Evolutionary conservation across 2,113 vertebrate species (phyloP), one percentile per base, ranked within the genome.

Genomic region (Prochilodus magdalenae): DNA sequence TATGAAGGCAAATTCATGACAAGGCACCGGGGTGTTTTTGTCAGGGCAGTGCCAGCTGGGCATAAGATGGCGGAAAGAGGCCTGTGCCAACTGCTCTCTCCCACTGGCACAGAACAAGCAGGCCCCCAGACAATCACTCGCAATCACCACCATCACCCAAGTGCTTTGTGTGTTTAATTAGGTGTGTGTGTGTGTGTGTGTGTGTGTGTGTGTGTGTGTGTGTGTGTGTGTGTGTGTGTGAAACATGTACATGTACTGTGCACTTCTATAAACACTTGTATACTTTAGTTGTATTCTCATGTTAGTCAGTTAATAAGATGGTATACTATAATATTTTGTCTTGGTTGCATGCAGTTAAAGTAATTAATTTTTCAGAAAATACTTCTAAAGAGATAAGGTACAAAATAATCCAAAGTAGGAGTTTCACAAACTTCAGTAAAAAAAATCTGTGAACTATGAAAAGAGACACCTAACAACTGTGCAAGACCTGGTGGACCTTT

Each of bases 131-230:
- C 84, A 89, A 76, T 89, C 86, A 87, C 83, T 79, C 66, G 55
- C 83, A 83, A 88, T 89, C 84, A 87, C 83, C 82, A 89, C 85
- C 86, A 87, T 87, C 87, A 84, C 66, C 65, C 77, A 65, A 75
- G 69, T 79, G 69, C 63, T 86, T 84, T 87, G 75, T 79, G 36
- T 62, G 71, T 14, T 20, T 77, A 55, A 79, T 79, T 62, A 70
- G 51, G 77, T 51, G 59, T 80, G 53, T 71, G 29, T 24, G 73
- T 69, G 27, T 1, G 59, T 40, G 70, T 5, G 33, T 74, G 40
- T 40, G 22, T 30, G 20, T 55, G 20, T 69, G 30, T 70, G 57
- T 51, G 36, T 76, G 51, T 73, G 30, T 57, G 12, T 80, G n/a
- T 51, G 29, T 70, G n/a, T 36, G 20, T 75, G 65, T 47, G 29